These are phyloP conservation scores for Temnothorax rugatulus DNA, from an alignment of 2,888 invertebrate species.

Conservation along the genomic window DNA sequence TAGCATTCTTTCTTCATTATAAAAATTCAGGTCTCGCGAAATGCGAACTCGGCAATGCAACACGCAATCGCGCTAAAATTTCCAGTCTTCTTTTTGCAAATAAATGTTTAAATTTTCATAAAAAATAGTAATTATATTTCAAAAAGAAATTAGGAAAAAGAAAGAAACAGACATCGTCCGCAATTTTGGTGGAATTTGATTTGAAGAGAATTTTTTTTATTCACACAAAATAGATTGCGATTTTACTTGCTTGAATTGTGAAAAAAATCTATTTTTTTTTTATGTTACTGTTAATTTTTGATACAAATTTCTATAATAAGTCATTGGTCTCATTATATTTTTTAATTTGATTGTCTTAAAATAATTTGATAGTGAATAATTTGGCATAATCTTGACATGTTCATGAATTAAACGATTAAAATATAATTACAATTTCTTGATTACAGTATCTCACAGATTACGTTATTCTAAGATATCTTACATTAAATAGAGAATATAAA, in stretches of 20 bases:
- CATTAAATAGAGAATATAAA: neutral
- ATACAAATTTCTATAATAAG: neutral
- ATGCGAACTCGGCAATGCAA: neutral
- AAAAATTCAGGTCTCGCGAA: neutral
- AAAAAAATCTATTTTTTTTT: neutral
- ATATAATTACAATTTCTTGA: neutral
- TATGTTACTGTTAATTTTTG: neutral
- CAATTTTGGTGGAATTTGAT: neutral
- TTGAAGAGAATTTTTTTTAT: neutral
- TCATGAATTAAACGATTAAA: neutral
- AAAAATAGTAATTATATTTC: conserved; percentile 8
- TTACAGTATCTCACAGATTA: neutral
- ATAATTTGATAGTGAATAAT: neutral
- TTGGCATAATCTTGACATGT: neutral
- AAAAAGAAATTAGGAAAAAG: neutral
- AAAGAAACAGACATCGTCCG: neutral
- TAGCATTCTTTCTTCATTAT: neutral
- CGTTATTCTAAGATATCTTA: neutral
- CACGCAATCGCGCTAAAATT: neutral
- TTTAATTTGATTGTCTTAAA: neutral
- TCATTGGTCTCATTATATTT: neutral
- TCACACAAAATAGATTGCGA: neutral
- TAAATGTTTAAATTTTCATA: neutral
- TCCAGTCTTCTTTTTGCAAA: neutral
- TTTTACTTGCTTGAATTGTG: neutral